A percentile compares a stretch with the other conserved stretches of the same genome.
These are phyloP conservation scores for Campylomormyrus numenius DNA, from an alignment of 2,113 vertebrate species.

Conservation along the genomic window DNA sequence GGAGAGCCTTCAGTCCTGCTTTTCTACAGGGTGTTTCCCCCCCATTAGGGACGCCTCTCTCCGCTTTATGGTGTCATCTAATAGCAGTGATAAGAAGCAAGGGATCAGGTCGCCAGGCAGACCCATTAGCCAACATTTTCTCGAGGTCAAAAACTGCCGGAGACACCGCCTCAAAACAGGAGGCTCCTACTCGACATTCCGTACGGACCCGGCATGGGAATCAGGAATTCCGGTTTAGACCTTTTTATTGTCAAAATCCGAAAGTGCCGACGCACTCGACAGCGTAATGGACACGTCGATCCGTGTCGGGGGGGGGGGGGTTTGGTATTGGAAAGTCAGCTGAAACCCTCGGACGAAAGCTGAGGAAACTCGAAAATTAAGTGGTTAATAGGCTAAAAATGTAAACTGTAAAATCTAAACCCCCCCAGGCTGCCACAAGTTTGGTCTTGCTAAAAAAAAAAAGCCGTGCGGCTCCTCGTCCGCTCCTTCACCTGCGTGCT, in stretches of 20 bases:
- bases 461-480: constrained; percentile 29
- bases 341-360: background rate
- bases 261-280: background rate
- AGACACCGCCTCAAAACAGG: constrained; percentile 48
- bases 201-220: constrained; percentile 35
- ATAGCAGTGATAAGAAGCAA: constrained; percentile 53
- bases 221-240: constrained; percentile 5
- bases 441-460: constrained; percentile 39
- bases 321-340: background rate
- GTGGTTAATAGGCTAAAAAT: constrained; percentile 21
- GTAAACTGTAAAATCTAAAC: background rate
- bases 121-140: constrained; percentile 59
- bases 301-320: background rate
- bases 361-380: constrained; percentile 26
- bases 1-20: constrained; percentile 52
- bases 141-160: constrained; percentile 41
- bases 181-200: constrained; percentile 49
- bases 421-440: constrained; percentile 34
- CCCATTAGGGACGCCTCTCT: constrained; percentile 53
- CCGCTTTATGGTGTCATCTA: constrained; percentile 52
- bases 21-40: constrained; percentile 51
- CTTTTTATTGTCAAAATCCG: background rate
- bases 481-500: constrained; percentile 29
- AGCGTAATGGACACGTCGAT: constrained; percentile 11
- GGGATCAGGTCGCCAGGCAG: constrained; percentile 49